Conservation (phyloP, 1,140 invertebrate species). For the Diuraphis noxia region DNA sequence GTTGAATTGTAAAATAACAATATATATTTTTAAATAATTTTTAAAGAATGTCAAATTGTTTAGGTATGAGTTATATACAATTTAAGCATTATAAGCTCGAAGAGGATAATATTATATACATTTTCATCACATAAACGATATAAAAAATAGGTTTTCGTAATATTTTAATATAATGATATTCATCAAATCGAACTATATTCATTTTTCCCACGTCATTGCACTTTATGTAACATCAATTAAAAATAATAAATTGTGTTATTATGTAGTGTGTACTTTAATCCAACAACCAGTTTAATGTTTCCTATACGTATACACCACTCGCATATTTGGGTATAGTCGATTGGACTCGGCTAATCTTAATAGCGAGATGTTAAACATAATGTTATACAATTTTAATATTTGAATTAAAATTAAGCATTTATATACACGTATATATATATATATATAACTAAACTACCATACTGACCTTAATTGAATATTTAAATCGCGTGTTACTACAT, state of each 20-base stretch:
- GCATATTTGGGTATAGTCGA: not conserved
- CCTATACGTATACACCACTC: not conserved
- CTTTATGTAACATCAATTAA: not conserved
- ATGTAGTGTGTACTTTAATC: not conserved
- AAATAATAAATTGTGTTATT: not conserved
- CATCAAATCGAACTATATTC: not conserved
- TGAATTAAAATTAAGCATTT: not conserved
- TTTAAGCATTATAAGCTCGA: not conserved
- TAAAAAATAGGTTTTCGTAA: not conserved
- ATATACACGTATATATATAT: not conserved
- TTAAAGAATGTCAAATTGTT: not conserved
- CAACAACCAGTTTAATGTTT: not conserved
- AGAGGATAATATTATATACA: not conserved
- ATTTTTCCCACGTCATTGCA: not conserved
- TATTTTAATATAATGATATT: not conserved
- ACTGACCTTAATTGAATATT: constrained; percentile 11
- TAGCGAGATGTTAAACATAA: not conserved
- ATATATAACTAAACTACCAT: not conserved
- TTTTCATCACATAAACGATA: not conserved
- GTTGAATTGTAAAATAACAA: not conserved
- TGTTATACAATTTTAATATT: not conserved
- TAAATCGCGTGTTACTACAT: not conserved
- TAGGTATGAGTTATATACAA: not conserved
- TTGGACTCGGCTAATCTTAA: not conserved
- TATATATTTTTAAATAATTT: not conserved